Percentiles rank a stretch among this genome's conserved stretches.
phyloP scores from a whole-genome alignment of 2,797 vertebrate species.

The Pachyuromys duprasi region DNA sequence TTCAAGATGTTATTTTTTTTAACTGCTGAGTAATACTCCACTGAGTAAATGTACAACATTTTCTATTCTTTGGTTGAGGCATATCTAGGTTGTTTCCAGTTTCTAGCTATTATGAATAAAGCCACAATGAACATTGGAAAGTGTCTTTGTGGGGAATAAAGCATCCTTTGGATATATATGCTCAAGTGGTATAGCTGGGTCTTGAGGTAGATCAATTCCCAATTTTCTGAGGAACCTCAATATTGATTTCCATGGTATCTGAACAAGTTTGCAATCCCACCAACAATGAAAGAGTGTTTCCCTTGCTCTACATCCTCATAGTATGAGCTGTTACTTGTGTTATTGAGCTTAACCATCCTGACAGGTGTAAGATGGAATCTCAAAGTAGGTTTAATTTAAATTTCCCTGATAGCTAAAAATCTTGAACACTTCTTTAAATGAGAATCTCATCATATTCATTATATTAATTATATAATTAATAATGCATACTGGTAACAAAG shows the following conservation, averaged over 20 bases:
- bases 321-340: background rate
- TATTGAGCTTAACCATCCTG: background rate
- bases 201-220: background rate
- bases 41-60: background rate
- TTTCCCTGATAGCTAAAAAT: background rate
- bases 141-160: background rate
- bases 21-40: background rate
- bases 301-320: background rate
- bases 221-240: background rate
- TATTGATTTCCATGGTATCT: background rate
- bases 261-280: background rate
- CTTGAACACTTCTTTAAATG: background rate
- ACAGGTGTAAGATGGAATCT: no score
- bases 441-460: background rate
- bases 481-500: background rate
- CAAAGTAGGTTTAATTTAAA: background rate
- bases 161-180: background rate
- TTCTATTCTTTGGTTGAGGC: background rate
- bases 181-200: background rate
- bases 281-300: background rate
- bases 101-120: background rate
- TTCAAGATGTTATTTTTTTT: background rate
- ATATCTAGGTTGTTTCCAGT: background rate
- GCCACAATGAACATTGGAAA: background rate
- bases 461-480: background rate